phyloP scores from a whole-genome alignment of 2,797 vertebrate genomes.

The Malurus leucopterus region DNA sequence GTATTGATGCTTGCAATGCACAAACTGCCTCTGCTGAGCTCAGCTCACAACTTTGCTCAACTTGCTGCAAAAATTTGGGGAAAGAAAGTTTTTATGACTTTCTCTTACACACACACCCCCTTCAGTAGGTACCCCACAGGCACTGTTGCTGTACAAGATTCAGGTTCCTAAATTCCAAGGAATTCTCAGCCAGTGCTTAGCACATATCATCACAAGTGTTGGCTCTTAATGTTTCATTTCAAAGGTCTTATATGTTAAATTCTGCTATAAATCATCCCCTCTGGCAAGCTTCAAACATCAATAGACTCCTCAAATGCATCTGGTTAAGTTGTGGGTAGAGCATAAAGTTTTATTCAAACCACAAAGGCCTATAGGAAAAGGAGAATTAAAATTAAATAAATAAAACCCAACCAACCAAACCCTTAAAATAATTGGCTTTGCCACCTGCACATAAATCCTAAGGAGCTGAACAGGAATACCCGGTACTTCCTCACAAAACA shows the following conservation, averaged over 20 bases:
- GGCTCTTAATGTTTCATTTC: background rate
- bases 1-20: background rate
- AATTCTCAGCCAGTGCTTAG: background rate
- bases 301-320: background rate
- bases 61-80: background rate
- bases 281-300: background rate
- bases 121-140: background rate
- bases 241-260: background rate
- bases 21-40: background rate
- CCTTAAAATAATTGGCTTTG: background rate
- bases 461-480: background rate
- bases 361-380: background rate
- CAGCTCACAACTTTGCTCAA: background rate
- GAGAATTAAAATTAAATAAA: background rate
- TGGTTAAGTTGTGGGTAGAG: background rate
- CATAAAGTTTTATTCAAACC: background rate
- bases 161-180: background rate
- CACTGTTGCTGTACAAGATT: background rate
- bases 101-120: rapidly evolving
- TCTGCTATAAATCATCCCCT: background rate
- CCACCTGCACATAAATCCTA: background rate
- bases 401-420: background rate
- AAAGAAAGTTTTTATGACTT: background rate
- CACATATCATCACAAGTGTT: background rate
- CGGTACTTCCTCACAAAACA: background rate